phyloP scores from a whole-genome alignment of 1,140 invertebrate genomes.

The Schlechtendalia chinensis region DNA sequence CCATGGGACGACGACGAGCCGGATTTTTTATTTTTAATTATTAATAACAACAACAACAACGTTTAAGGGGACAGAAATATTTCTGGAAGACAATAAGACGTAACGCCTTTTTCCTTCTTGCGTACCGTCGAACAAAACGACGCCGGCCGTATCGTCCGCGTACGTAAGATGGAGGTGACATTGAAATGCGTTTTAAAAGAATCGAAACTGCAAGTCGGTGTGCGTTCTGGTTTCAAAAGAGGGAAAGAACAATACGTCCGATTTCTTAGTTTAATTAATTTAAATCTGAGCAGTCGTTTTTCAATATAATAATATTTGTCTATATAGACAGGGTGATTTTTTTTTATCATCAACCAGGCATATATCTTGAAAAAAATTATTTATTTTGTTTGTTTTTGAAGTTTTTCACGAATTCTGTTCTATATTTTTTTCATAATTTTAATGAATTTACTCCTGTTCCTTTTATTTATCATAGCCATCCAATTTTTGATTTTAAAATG shows the following conservation, averaged over 20 bases:
- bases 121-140: neutral
- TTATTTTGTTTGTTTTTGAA: neutral
- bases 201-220: conserved; percentile 8
- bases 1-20: neutral
- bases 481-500: too few species aligned
- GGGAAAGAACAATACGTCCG: conserved; percentile 12
- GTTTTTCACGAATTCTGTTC: neutral
- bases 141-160: neutral
- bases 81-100: conserved; percentile 4
- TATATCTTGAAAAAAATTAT: neutral
- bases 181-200: conserved; percentile 18
- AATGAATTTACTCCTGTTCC: too few species aligned
- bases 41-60: conserved; percentile 42
- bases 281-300: neutral
- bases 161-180: neutral
- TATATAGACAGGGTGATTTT: too few species aligned
- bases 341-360: neutral
- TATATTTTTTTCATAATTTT: too few species aligned
- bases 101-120: neutral
- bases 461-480: too few species aligned
- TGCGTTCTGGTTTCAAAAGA: neutral
- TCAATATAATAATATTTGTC: too few species aligned
- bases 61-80: conserved; percentile 35
- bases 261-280: conserved; percentile 30
- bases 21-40: conserved; percentile 18